Percentiles rank a stretch among this genome's conserved stretches.
Conservation (phyloP, 35 echinoderm and acorn worm genomes). For the Lytechinus variegatus region DNA sequence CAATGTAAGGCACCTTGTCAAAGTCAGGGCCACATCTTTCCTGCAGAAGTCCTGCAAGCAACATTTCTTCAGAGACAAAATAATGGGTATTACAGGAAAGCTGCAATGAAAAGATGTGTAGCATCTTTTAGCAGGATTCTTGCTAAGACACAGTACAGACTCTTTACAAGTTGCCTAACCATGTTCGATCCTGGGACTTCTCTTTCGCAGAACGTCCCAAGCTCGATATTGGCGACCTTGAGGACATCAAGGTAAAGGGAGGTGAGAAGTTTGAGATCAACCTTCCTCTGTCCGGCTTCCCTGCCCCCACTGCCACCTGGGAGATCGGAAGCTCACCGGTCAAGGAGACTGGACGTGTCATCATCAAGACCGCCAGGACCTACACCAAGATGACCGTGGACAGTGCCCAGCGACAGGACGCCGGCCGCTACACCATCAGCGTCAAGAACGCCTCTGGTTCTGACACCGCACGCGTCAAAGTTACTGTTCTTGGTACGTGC, state of each 20-base stretch:
- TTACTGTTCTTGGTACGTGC: slow-evolving; percentile 87
- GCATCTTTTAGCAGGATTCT: no score
- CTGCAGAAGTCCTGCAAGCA: no score
- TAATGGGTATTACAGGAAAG: no score
- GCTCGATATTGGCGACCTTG: slow-evolving; percentile 76
- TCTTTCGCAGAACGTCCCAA: slow-evolving; percentile 71
- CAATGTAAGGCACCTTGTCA: no score
- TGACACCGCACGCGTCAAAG: slow-evolving; percentile 87
- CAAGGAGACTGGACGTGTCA: slow-evolving; percentile 76
- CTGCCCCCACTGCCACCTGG: slow-evolving; percentile 81
- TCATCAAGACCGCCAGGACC: slow-evolving; percentile 74
- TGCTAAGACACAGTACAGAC: no score
- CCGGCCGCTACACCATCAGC: slow-evolving; percentile 72
- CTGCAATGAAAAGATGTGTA: no score
- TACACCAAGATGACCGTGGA: slow-evolving; percentile 79
- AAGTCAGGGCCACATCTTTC: no score
- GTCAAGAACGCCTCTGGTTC: slow-evolving; percentile 84
- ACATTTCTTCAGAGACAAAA: no score
- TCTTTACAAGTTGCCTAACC: not conserved
- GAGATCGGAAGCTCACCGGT: slow-evolving; percentile 65
- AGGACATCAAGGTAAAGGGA: slow-evolving; percentile 96
- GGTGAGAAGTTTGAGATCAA: slow-evolving; percentile 89
- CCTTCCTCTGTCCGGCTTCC: slow-evolving; percentile 85
- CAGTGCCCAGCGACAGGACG: slow-evolving; percentile 68
- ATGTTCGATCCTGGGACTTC: not conserved